Conservation (phyloP, 2,797 vertebrate genomes). For the Acridotheres tristis region DNA sequence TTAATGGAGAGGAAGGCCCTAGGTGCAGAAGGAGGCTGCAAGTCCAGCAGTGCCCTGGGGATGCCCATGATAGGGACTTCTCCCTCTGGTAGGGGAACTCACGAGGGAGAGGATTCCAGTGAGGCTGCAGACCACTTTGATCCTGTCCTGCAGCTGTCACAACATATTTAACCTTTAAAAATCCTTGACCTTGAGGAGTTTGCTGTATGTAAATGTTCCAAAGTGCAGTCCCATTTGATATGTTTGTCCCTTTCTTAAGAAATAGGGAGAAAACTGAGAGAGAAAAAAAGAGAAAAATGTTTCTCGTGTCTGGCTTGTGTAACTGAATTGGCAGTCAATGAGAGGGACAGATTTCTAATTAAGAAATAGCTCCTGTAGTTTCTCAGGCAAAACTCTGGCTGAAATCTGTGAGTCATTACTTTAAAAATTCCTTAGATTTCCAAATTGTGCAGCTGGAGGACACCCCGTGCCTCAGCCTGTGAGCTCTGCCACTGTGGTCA, state of each 20-base stretch:
- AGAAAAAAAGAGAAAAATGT: background rate
- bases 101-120: background rate
- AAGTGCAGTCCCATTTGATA: background rate
- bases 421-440: conserved; percentile 33
- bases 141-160: background rate
- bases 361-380: conserved; percentile 38
- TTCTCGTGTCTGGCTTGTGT: conserved; percentile 11
- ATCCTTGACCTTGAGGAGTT: background rate
- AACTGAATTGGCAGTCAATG: conserved; percentile 37
- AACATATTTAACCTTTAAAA: background rate
- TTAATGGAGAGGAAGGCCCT: background rate
- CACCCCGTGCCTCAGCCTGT: accelerated
- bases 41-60: background rate
- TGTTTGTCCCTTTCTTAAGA: background rate
- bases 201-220: background rate
- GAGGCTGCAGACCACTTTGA: background rate
- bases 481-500: conserved; percentile 1
- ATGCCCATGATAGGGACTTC: accelerated
- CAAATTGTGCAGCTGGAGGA: conserved; percentile 19
- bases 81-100: background rate
- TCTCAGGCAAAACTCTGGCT: conserved; percentile 37
- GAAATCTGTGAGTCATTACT: conserved; percentile 36
- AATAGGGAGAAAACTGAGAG: background rate
- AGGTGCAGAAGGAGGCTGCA: background rate
- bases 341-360: conserved; percentile 47